Percentiles rank a stretch among this genome's conserved stretches.
These are phyloP conservation scores for Cossypha caffra DNA, from an alignment of 2,797 vertebrate species.

Conservation along the genomic window DNA sequence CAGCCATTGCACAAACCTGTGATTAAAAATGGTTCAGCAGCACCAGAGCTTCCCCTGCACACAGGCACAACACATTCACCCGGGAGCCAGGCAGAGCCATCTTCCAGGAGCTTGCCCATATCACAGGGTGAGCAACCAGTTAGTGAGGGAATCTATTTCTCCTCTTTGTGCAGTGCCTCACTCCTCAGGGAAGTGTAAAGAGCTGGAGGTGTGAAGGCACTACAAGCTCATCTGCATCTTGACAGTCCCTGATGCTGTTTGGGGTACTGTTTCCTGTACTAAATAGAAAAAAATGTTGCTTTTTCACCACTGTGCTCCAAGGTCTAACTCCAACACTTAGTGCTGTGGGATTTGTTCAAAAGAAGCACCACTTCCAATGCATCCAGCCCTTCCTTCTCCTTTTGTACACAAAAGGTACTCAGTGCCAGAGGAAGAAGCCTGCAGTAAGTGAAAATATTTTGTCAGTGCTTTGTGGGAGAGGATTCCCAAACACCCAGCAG, in stretches of 20 bases:
- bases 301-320: background rate
- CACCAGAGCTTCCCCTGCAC: background rate
- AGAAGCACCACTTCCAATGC: background rate
- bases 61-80: background rate
- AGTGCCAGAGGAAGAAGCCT: background rate
- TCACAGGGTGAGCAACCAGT: background rate
- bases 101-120: background rate
- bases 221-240: background rate
- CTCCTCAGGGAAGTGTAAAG: background rate
- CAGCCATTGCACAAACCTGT: background rate
- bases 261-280: background rate
- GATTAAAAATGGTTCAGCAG: background rate
- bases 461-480: background rate
- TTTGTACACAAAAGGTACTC: background rate
- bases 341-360: background rate
- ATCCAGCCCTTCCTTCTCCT: background rate
- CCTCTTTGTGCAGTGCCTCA: background rate
- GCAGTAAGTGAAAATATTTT: background rate
- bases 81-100: background rate
- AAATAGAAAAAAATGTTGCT: background rate
- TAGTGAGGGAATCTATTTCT: background rate
- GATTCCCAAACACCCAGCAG: background rate
- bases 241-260: background rate
- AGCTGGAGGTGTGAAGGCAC: background rate
- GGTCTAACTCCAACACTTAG: background rate